Evolutionary conservation across 2,888 invertebrate species (phyloP).

Genomic region (Chorisops tibialis): DNA sequence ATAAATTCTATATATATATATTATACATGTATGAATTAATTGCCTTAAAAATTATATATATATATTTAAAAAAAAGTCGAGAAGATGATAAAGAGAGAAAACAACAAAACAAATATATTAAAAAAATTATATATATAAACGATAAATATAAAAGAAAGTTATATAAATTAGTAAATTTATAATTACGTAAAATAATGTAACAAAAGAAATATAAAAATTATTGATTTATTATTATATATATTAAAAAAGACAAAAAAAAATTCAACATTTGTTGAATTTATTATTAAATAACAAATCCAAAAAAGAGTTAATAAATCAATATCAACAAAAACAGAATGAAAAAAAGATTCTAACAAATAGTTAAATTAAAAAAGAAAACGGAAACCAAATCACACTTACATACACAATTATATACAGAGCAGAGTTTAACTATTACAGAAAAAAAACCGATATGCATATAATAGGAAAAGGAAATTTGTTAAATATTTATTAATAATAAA

Average conservation of each 20-base stretch:
- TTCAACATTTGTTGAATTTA: conserved; percentile 6
- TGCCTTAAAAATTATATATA: conserved; percentile 34
- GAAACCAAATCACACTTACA: conserved; percentile 12
- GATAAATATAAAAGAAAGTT: conserved; percentile 21
- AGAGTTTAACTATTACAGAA: conserved; percentile 23
- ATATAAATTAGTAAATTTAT: conserved; percentile 27
- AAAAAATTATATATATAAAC: conserved; percentile 28
- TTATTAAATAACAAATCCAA: neutral
- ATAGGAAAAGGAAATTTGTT: conserved; percentile 15
- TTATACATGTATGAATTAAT: conserved; percentile 37
- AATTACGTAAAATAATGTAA: conserved; percentile 17
- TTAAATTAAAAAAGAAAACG: neutral
- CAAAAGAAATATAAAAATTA: conserved; percentile 3
- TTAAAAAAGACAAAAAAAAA: conserved; percentile 3
- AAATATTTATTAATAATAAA: neutral
- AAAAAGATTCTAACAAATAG: neutral
- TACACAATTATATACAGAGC: conserved; percentile 21
- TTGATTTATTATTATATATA: conserved; percentile 12
- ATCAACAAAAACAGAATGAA: conserved; percentile 14
- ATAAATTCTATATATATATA: conserved; percentile 31
- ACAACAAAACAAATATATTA: conserved; percentile 28
- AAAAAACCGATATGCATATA: conserved; percentile 9
- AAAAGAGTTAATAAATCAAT: neutral
- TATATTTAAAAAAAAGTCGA: conserved; percentile 30
- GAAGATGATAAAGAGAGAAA: conserved; percentile 14